phyloP scores from a whole-genome alignment of 2,797 vertebrate genomes.

The Thalassophryne amazonica region DNA sequence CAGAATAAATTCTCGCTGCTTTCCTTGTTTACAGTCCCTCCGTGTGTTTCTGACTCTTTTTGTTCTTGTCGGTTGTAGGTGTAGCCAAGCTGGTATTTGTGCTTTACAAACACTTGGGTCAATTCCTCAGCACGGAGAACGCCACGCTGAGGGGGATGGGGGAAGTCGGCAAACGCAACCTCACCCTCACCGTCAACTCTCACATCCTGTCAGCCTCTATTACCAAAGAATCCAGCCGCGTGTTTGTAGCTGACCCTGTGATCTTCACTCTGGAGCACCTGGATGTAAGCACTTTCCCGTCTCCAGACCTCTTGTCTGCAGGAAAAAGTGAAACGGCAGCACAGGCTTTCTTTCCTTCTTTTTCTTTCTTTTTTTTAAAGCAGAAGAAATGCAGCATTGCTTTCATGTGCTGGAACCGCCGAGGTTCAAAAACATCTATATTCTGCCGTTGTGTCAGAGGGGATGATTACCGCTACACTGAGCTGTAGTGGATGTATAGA shows the following conservation, averaged over 20 bases:
- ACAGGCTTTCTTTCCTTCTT: too few species aligned
- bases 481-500: neutral
- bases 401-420: neutral
- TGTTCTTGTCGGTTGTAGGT: slow-evolving; percentile 68
- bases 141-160: slow-evolving; percentile 86
- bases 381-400: neutral
- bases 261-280: slow-evolving; percentile 95
- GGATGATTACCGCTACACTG: neutral
- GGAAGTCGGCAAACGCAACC: slow-evolving; percentile 64
- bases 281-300: slow-evolving; percentile 84
- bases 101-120: slow-evolving; percentile 94
- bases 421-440: neutral
- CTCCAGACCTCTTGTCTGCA: slow-evolving; percentile 4
- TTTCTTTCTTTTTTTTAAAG: slow-evolving; percentile 13
- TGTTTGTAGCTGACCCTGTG: slow-evolving; percentile 93
- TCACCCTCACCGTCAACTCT: slow-evolving; percentile 93
- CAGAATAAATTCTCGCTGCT: neutral
- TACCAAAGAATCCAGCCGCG: slow-evolving; percentile 97
- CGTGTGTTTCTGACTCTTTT: neutral
- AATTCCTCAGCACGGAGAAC: slow-evolving; percentile 95
- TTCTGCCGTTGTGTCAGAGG: neutral
- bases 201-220: slow-evolving; percentile 96
- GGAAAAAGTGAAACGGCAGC: slow-evolving; percentile 20
- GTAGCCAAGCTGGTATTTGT: slow-evolving; percentile 98
- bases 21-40: neutral